These are phyloP conservation scores for Acipenser transmontanus DNA, from an alignment of 2,797 vertebrate genomes.

Conservation along the genomic window DNA sequence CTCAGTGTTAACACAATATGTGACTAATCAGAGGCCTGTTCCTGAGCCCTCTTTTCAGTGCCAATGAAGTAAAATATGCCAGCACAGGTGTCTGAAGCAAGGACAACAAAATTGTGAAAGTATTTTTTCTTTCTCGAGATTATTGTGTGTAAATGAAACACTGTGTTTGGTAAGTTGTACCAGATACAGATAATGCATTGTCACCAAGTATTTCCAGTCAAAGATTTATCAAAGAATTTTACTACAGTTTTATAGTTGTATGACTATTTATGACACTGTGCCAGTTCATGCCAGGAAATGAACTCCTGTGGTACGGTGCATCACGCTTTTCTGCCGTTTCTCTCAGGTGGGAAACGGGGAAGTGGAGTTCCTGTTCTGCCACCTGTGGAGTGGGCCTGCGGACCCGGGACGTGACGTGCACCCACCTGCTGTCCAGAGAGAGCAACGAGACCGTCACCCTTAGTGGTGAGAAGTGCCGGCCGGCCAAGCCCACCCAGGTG, in stretches of 20 bases:
- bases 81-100: too few relatives aligned
- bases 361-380: slow-evolving; percentile 85
- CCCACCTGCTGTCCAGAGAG: slow-evolving; percentile 64
- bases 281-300: too few relatives aligned
- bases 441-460: slow-evolving; percentile 66
- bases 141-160: too few relatives aligned
- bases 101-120: too few relatives aligned
- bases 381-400: slow-evolving; percentile 88
- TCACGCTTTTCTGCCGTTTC: slow-evolving; percentile 13
- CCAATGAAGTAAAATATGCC: neutral
- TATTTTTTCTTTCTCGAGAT: too few relatives aligned
- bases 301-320: too few relatives aligned
- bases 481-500: slow-evolving; percentile 70
- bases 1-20: neutral
- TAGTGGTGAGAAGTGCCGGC: slow-evolving; percentile 70
- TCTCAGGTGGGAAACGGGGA: slow-evolving; percentile 80
- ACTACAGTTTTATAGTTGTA: too few relatives aligned
- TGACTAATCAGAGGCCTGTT: neutral
- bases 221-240: too few relatives aligned
- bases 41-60: neutral
- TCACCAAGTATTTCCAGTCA: too few relatives aligned
- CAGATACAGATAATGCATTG: too few relatives aligned
- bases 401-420: slow-evolving; percentile 77
- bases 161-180: too few relatives aligned
- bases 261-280: too few relatives aligned